Percentiles rank a stretch among this genome's conserved stretches.
Conservation (phyloP, 2,113 vertebrate genomes). For the Forbesichthys agassizii region DNA sequence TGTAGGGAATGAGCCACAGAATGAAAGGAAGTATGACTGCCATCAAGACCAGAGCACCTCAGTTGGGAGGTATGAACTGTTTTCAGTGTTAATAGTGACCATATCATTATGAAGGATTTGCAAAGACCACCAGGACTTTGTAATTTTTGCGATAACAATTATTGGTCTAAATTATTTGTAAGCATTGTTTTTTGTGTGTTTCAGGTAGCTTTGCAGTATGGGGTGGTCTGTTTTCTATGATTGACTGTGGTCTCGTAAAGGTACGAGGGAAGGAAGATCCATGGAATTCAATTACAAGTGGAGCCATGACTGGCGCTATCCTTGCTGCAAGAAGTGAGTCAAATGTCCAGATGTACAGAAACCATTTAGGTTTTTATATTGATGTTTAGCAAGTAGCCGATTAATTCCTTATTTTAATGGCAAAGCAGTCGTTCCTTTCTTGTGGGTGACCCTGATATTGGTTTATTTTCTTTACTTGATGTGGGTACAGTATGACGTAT, state of each 20-base stretch:
- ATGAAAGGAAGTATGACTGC: slow-evolving; percentile 90
- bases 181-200: slow-evolving; percentile 16
- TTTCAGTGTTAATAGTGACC: not conserved
- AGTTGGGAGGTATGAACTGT: slow-evolving; percentile 85
- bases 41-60: slow-evolving; percentile 89
- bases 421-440: too few species aligned
- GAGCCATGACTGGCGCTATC: slow-evolving; percentile 93
- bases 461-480: not conserved
- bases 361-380: not conserved
- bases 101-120: not conserved
- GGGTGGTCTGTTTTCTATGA: slow-evolving; percentile 97
- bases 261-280: slow-evolving; percentile 95
- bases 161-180: not conserved
- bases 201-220: slow-evolving; percentile 95
- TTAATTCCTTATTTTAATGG: too few species aligned
- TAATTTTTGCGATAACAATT: not conserved
- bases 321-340: slow-evolving; percentile 94
- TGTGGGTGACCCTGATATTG: too few species aligned
- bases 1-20: slow-evolving; percentile 89
- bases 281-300: slow-evolving; percentile 97
- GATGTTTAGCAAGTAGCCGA: not conserved
- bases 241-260: slow-evolving; percentile 94
- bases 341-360: not conserved
- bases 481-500: not conserved
- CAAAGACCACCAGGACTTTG: not conserved